Conservation (phyloP, 2,797 vertebrate genomes). For the Gallirallus australis region DNA sequence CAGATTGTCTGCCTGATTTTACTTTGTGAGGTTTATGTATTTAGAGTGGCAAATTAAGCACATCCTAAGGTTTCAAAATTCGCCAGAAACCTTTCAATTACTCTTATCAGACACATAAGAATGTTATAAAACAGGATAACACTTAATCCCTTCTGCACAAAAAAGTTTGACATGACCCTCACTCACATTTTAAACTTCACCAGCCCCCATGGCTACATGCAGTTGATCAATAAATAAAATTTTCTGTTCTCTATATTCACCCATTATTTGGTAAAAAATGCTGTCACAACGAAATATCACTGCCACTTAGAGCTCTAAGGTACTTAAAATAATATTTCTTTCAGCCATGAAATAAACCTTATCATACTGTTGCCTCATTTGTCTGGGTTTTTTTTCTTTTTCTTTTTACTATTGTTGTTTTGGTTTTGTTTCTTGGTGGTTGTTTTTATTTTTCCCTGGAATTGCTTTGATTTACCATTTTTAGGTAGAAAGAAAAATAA, state of each 20-base stretch:
- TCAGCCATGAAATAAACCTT: neutral
- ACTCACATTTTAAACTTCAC: neutral
- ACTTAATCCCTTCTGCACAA: neutral
- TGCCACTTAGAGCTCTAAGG: neutral
- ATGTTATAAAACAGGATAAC: neutral
- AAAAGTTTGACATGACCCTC: neutral
- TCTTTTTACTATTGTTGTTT: too few species aligned
- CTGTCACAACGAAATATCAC: neutral
- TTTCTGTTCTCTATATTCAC: neutral
- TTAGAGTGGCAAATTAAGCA: neutral
- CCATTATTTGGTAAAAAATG: neutral
- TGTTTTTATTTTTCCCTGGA: neutral
- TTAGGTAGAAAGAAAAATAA: neutral
- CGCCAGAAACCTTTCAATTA: neutral
- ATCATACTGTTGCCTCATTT: accelerated
- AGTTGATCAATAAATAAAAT: neutral
- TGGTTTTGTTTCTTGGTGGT: too few species aligned
- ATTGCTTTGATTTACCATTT: neutral
- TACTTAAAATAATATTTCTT: neutral
- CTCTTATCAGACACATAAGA: neutral
- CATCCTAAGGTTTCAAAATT: neutral
- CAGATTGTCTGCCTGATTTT: neutral
- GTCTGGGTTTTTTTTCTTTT: too few species aligned
- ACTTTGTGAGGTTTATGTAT: neutral
- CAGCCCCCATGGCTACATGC: neutral